A percentile compares a stretch with the other conserved stretches of the same genome.
These are phyloP conservation scores for Scopus umbretta DNA, from an alignment of 2,113 vertebrate species.

Conservation along the genomic window DNA sequence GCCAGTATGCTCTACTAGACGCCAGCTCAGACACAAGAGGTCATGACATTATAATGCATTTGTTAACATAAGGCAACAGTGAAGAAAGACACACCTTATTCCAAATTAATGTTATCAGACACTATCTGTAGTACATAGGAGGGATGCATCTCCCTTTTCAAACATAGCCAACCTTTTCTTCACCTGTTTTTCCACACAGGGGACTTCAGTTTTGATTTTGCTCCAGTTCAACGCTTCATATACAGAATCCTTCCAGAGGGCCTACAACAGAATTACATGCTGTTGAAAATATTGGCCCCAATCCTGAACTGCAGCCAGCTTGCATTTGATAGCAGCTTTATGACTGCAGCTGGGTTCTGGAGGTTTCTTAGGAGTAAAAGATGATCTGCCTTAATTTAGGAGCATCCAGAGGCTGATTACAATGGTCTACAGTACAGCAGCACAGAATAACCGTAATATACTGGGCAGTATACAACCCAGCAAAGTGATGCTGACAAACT, in stretches of 20 bases:
- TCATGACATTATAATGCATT: not conserved
- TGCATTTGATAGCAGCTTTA: slow-evolving; percentile 9
- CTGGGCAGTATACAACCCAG: not conserved
- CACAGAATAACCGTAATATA: not conserved
- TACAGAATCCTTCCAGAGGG: not conserved
- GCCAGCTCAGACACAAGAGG: not conserved
- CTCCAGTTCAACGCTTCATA: not conserved
- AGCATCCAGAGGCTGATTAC: not conserved
- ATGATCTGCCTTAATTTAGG: slow-evolving; percentile 1
- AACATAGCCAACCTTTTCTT: not conserved
- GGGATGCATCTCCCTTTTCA: not conserved
- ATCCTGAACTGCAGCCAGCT: not conserved
- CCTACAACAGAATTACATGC: not conserved
- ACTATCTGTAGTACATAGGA: not conserved
- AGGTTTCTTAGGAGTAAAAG: not conserved
- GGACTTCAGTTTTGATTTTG: not conserved
- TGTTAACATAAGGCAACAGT: not conserved
- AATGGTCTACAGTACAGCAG: not conserved
- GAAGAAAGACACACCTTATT: not conserved
- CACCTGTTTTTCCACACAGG: not conserved
- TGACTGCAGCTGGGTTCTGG: slow-evolving; percentile 6
- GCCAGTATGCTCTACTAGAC: not conserved
- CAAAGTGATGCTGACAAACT: not conserved
- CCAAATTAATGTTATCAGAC: not conserved
- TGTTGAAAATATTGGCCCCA: slow-evolving; percentile 7